A percentile compares a stretch with the other conserved stretches of the same genome.
Conservation (phyloP, 2,888 invertebrate genomes). For the Tromatobia lineatoria region DNA sequence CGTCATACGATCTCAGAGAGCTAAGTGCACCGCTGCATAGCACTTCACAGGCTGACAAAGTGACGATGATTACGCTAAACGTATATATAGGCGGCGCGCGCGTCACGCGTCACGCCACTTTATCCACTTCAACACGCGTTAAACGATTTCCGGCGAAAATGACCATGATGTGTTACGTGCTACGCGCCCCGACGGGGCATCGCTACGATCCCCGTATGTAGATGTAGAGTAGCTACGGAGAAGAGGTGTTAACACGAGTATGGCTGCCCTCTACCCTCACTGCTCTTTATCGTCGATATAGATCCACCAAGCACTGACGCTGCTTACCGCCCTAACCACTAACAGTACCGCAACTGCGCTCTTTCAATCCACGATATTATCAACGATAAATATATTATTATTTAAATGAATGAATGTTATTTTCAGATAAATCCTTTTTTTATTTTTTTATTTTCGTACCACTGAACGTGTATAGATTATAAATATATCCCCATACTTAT, state of each 20-base stretch:
- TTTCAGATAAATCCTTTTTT: not conserved
- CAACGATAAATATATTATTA: not conserved
- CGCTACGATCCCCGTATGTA: not conserved
- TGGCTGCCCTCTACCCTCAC: constrained; percentile 14
- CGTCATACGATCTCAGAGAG: constrained; percentile 61
- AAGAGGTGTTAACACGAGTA: constrained; percentile 41
- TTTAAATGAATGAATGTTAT: not conserved
- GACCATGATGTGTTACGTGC: constrained; percentile 64
- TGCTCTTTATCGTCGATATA: constrained; percentile 8
- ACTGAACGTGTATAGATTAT: not conserved
- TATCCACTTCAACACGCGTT: constrained; percentile 83
- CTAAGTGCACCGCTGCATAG: constrained; percentile 73
- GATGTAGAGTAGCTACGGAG: constrained; percentile 36
- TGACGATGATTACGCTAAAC: constrained; percentile 82
- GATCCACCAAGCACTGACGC: not conserved
- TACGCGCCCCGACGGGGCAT: not conserved
- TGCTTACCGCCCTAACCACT: not conserved
- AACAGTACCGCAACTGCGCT: not conserved
- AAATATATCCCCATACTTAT: not conserved
- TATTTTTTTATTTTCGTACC: too few relatives aligned
- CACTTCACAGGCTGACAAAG: constrained; percentile 73
- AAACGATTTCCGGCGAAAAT: constrained; percentile 84
- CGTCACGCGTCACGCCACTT: constrained; percentile 85
- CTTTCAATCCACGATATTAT: not conserved
- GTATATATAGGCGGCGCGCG: constrained; percentile 76